Conservation (phyloP, 2,888 invertebrate genomes). For the Parochlus steinenii region DNA sequence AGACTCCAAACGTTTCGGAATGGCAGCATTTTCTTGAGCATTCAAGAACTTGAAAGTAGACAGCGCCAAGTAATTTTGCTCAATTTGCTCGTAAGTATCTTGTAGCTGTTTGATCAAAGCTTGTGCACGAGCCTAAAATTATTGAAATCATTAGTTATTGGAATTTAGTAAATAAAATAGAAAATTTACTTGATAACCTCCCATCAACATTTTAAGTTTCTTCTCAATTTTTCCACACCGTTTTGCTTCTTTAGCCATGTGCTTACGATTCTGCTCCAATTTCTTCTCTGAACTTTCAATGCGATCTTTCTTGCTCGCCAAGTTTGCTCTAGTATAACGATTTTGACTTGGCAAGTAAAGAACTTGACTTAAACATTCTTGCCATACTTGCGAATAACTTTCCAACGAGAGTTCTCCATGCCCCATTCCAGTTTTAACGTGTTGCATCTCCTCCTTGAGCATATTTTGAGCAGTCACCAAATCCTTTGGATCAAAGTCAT, state of each 20-base stretch:
- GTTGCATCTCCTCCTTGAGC: conserved; percentile 68
- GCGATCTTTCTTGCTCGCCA: conserved; percentile 91
- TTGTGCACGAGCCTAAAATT: conserved; percentile 45
- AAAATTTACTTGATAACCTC: conserved; percentile 51
- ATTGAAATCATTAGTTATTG: conserved; percentile 26
- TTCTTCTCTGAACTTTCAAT: conserved; percentile 85
- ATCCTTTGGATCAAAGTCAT: conserved; percentile 50
- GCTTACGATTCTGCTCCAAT: conserved; percentile 80
- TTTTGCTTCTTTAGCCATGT: conserved; percentile 96
- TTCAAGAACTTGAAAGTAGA: conserved; percentile 83
- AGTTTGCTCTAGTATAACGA: conserved; percentile 82
- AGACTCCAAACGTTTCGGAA: conserved; percentile 75
- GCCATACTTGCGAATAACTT: conserved; percentile 91
- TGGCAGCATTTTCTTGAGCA: conserved; percentile 76
- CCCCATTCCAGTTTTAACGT: conserved; percentile 84
- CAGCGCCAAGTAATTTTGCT: conserved; percentile 74
- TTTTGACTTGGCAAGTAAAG: conserved; percentile 83
- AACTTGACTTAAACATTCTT: conserved; percentile 86
- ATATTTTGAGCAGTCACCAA: conserved; percentile 45
- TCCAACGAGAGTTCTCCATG: conserved; percentile 88
- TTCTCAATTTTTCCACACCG: conserved; percentile 95
- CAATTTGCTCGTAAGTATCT: conserved; percentile 76
- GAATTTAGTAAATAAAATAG: conserved; percentile 28
- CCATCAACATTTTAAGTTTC: conserved; percentile 88
- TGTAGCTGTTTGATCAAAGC: conserved; percentile 74